Conservation (phyloP, 2,113 vertebrate species). For the Ramphastos sulfuratus region DNA sequence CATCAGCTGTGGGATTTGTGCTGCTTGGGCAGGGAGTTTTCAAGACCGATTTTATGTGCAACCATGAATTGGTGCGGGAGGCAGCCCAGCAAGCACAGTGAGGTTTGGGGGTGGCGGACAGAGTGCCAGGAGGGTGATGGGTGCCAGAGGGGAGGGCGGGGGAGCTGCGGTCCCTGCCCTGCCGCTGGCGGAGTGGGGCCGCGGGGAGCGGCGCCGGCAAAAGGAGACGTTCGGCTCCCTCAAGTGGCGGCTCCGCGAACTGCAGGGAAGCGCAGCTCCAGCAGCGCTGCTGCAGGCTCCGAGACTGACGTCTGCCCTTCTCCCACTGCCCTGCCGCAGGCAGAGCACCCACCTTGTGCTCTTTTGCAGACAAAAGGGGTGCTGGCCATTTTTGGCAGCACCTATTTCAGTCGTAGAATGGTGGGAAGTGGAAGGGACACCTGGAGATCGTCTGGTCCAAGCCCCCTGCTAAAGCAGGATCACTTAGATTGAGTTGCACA, state of each 20-base stretch:
- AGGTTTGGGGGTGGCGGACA: rapidly evolving
- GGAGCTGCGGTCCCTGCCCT: not conserved
- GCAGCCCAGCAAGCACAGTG: not conserved
- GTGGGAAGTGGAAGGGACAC: no score
- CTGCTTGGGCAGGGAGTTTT: rapidly evolving
- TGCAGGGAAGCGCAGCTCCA: not conserved
- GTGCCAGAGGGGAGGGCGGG: rapidly evolving
- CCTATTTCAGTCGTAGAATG: not conserved
- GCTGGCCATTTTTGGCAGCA: not conserved
- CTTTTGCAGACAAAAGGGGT: not conserved
- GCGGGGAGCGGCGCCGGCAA: not conserved
- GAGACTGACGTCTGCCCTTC: no score
- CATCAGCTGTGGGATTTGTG: rapidly evolving
- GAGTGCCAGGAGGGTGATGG: rapidly evolving
- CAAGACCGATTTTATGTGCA: not conserved
- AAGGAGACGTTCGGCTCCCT: slow-evolving; percentile 65
- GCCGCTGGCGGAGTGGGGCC: no score
- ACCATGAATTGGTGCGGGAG: rapidly evolving
- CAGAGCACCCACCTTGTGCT: rapidly evolving
- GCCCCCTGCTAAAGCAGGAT: no score
- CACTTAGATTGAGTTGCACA: no score
- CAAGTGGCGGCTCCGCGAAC: slow-evolving; percentile 53
- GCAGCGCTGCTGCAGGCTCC: rapidly evolving
- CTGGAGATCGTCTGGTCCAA: no score
- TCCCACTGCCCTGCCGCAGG: not conserved